A percentile compares a stretch with the other conserved stretches of the same genome.
Conservation (phyloP, 64 coral and sea anemone species). For the Porites lutea region DNA sequence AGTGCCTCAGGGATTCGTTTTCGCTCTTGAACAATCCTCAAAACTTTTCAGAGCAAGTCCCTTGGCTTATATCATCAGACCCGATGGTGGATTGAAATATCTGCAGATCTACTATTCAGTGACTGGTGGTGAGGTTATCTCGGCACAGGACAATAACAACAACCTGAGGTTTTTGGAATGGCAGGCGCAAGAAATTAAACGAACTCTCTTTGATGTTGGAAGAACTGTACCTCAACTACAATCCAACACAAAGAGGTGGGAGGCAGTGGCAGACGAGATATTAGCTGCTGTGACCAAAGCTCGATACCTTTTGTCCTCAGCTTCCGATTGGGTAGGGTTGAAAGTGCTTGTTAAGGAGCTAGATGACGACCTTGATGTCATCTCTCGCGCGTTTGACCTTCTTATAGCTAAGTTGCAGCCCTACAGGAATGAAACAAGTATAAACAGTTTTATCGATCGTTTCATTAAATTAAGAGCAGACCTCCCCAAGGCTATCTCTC, state of each 20-base stretch:
- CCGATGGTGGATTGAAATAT: neutral
- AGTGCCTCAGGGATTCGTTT: neutral
- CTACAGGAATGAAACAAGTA: neutral
- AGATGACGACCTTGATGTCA: slow-evolving; percentile 2
- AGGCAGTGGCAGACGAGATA: neutral
- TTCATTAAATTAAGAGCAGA: neutral
- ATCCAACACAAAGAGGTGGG: neutral
- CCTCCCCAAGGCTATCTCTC: slow-evolving; percentile 20
- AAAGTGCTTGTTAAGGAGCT: neutral
- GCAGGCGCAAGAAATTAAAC: slow-evolving; percentile 3
- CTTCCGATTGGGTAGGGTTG: neutral
- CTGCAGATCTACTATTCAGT: neutral
- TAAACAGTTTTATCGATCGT: neutral
- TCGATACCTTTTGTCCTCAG: neutral
- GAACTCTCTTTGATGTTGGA: neutral
- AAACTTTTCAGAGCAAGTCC: neutral
- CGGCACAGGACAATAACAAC: neutral
- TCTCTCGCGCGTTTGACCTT: neutral
- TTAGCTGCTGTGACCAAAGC: neutral
- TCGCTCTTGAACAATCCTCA: neutral
- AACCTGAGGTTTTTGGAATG: slow-evolving; percentile 5
- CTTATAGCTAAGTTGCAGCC: neutral
- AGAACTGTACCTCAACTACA: neutral
- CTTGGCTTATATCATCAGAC: neutral
- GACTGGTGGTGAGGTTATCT: neutral